These are phyloP conservation scores for Tapirus terrestris DNA, from an alignment of 2,113 vertebrate species.

Conservation along the genomic window DNA sequence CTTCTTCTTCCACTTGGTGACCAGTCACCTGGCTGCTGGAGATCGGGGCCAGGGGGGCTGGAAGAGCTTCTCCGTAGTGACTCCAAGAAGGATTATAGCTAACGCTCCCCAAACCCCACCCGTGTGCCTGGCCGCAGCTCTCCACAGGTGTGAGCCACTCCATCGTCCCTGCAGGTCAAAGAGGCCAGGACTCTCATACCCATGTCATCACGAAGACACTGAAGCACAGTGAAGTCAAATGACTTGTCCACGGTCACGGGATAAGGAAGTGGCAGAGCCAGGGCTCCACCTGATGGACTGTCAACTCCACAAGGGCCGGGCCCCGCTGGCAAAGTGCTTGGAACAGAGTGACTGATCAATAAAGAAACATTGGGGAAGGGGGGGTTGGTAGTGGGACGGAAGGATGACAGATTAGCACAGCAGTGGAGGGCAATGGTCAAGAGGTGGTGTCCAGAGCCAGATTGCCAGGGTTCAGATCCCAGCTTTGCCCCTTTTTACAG, in stretches of 20 bases:
- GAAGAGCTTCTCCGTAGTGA: neutral
- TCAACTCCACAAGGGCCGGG: neutral
- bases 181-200: neutral
- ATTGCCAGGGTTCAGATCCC: neutral
- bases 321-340: neutral
- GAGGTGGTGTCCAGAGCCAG: neutral
- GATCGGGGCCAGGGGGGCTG: fast-evolving
- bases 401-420: neutral
- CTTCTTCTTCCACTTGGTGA: fast-evolving
- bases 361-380: neutral
- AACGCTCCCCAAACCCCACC: neutral
- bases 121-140: fast-evolving
- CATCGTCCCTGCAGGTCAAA: neutral
- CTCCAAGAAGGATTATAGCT: neutral
- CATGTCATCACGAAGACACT: neutral
- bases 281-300: neutral
- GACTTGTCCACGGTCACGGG: neutral
- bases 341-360: neutral
- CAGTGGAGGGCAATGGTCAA: neutral
- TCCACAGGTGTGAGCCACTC: neutral
- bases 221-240: neutral
- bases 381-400: neutral
- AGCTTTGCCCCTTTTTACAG: too few species aligned
- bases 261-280: neutral
- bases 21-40: neutral